A percentile compares a stretch with the other conserved stretches of the same genome.
phyloP scores from a whole-genome alignment of 2,888 invertebrate species.

The Andricus quercusramuli region DNA sequence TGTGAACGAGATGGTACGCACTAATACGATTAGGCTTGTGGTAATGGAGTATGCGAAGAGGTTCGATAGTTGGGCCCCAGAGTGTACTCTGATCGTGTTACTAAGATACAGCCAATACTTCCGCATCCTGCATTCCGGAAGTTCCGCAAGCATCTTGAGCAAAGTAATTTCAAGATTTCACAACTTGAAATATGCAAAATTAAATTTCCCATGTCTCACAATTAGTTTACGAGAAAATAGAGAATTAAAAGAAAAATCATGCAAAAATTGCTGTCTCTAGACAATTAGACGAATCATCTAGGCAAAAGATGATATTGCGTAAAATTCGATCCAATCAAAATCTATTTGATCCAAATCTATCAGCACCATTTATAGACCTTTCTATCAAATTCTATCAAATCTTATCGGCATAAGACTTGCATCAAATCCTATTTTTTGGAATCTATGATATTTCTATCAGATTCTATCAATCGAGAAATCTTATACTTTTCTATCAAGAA shows the following conservation, averaged over 20 bases:
- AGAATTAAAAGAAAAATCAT: not conserved
- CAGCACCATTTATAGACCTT: too few relatives aligned
- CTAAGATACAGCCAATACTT: conserved; percentile 65
- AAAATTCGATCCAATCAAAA: too few relatives aligned
- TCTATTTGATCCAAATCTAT: too few relatives aligned
- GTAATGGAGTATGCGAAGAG: conserved; percentile 69
- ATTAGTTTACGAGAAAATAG: not conserved
- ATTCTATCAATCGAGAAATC: too few relatives aligned
- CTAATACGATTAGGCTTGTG: conserved; percentile 68
- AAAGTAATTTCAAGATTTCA: conserved; percentile 13
- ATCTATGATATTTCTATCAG: too few relatives aligned
- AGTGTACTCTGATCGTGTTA: conserved; percentile 68
- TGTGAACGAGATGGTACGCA: conserved; percentile 56
- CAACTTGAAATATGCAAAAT: not conserved
- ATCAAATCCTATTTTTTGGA: too few relatives aligned
- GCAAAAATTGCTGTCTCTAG: not conserved
- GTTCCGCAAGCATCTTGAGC: conserved; percentile 49
- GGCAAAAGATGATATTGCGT: too few relatives aligned
- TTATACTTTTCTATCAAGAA: too few relatives aligned
- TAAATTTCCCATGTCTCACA: not conserved
- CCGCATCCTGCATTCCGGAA: conserved; percentile 26
- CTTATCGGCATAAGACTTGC: accelerated
- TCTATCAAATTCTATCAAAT: too few relatives aligned
- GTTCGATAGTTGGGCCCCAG: conserved; percentile 53
- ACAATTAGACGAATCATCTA: not conserved